These are phyloP conservation scores for Glyphotaelius pellucidus DNA, from an alignment of 2,888 invertebrate genomes.

Conservation along the genomic window DNA sequence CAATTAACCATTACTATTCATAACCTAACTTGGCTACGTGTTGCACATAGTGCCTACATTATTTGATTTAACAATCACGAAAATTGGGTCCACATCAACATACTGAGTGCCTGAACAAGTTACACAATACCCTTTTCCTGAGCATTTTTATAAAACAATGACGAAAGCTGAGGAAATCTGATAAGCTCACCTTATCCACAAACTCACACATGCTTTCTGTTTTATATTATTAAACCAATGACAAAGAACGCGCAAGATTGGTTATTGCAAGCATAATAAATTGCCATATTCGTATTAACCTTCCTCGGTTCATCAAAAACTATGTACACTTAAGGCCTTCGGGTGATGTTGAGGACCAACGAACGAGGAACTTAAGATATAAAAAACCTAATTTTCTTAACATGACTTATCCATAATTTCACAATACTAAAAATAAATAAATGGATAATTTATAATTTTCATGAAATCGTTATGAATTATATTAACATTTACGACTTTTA, in stretches of 20 bases:
- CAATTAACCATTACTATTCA: neutral
- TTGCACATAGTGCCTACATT: neutral
- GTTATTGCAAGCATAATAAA: too few relatives aligned
- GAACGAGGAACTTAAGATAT: too few relatives aligned
- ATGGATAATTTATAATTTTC: too few relatives aligned
- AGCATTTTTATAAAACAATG: neutral
- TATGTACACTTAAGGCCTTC: too few relatives aligned
- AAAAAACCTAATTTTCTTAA: too few relatives aligned
- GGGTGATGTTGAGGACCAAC: too few relatives aligned
- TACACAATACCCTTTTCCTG: neutral
- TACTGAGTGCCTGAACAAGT: neutral
- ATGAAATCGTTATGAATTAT: too few relatives aligned
- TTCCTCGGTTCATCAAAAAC: too few relatives aligned
- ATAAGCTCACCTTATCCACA: neutral
- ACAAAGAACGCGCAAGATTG: neutral
- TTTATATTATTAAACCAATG: neutral
- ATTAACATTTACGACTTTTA: too few relatives aligned
- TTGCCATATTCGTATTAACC: too few relatives aligned
- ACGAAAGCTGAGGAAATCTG: neutral
- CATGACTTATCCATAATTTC: too few relatives aligned
- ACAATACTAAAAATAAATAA: too few relatives aligned
- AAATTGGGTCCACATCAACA: conserved; percentile 11
- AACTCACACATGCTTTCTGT: neutral
- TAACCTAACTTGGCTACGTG: neutral
- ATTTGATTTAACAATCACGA: neutral